Evolutionary conservation across 2,113 vertebrate genomes (phyloP).

Genomic region (Lepus timidus): DNA sequence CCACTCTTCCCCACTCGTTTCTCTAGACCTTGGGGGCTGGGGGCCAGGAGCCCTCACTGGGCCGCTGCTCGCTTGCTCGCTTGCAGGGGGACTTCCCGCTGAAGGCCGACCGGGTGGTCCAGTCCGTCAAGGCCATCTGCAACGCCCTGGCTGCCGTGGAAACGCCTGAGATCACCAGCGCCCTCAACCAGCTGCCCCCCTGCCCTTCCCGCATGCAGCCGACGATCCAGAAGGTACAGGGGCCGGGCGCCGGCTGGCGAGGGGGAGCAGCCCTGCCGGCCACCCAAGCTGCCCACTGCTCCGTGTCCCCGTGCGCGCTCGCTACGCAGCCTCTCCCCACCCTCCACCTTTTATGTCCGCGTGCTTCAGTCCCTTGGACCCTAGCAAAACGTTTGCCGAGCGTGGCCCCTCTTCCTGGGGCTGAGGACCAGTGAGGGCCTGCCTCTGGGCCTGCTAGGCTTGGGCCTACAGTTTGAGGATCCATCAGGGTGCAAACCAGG

Average conservation of each 20-base stretch:
- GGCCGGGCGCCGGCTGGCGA: accelerated
- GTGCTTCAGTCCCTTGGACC: background rate
- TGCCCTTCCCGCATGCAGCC: conserved; percentile 97
- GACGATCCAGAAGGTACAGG: conserved; percentile 93
- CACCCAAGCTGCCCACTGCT: background rate
- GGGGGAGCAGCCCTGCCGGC: accelerated
- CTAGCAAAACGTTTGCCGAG: background rate
- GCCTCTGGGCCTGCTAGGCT: background rate
- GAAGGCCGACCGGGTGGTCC: conserved; percentile 95
- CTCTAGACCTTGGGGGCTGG: background rate
- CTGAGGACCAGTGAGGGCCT: background rate
- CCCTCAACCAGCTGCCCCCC: conserved; percentile 96
- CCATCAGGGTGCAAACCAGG: background rate
- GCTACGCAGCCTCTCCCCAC: background rate
- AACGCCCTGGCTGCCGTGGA: conserved; percentile 95
- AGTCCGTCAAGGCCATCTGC: conserved; percentile 97
- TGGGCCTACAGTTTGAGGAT: background rate
- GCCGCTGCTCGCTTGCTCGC: background rate
- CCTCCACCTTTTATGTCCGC: background rate
- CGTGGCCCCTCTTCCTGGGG: background rate
- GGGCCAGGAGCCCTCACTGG: background rate
- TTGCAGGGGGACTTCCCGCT: conserved; percentile 90
- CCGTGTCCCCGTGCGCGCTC: too few species aligned
- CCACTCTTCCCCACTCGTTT: background rate
- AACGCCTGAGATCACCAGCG: conserved; percentile 94